A percentile compares a stretch with the other conserved stretches of the same genome.
Evolutionary conservation across 2,888 invertebrate species (phyloP).

Genomic region (Timandra comae): DNA sequence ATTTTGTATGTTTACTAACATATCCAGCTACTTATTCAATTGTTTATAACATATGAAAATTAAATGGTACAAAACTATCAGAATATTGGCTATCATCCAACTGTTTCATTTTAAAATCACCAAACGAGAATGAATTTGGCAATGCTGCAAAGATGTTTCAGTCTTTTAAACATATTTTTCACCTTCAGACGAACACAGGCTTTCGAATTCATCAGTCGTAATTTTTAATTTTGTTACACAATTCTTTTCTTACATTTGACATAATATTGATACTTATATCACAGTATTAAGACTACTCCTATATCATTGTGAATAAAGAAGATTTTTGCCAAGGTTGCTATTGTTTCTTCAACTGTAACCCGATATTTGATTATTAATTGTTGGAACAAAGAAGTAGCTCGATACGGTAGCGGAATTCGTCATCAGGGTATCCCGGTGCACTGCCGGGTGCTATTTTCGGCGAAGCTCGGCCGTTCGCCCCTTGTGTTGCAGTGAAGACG

Average conservation of each 20-base stretch:
- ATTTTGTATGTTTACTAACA: too few relatives aligned
- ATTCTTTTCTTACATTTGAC: too few relatives aligned
- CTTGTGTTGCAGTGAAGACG: conserved; percentile 49
- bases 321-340: too few relatives aligned
- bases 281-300: too few relatives aligned
- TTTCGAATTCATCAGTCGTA: conserved; percentile 27
- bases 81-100: conserved; percentile 54
- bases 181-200: conserved; percentile 52
- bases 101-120: conserved; percentile 46
- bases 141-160: conserved; percentile 39
- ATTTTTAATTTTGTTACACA: too few relatives aligned
- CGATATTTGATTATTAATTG: conserved; percentile 10
- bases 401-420: conserved; percentile 46
- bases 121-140: conserved; percentile 57
- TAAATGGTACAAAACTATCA: conserved; percentile 16
- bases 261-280: too few relatives aligned
- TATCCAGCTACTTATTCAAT: too few relatives aligned
- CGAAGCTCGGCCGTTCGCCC: conserved; percentile 62
- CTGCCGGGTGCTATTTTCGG: conserved; percentile 73
- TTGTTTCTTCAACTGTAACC: too few relatives aligned
- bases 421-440: conserved; percentile 59
- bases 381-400: conserved; percentile 51
- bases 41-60: conserved; percentile 13
- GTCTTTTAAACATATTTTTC: conserved; percentile 54
- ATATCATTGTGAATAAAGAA: too few relatives aligned